phyloP scores from a whole-genome alignment of 2,888 invertebrate species.

The Zeuzera pyrina region DNA sequence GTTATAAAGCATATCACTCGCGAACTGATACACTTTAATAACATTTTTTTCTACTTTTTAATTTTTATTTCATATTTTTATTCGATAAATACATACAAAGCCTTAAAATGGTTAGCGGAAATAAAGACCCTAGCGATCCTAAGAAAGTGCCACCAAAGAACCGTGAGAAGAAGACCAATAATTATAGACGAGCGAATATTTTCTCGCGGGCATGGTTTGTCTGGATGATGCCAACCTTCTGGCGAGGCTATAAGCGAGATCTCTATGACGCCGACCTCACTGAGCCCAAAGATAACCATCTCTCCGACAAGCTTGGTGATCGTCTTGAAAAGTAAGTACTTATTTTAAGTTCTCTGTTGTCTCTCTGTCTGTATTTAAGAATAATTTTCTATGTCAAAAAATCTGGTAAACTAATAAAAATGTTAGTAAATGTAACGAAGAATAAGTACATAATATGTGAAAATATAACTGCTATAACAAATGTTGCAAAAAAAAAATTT shows the following conservation, averaged over 20 bases:
- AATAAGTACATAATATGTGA: too few species aligned
- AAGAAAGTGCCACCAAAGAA: slow-evolving; percentile 60
- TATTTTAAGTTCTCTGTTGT: slow-evolving; percentile 1
- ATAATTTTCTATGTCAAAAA: background rate
- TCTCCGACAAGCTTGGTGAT: slow-evolving; percentile 75
- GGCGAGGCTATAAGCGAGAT: slow-evolving; percentile 75
- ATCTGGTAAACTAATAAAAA: too few species aligned
- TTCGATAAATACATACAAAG: too few species aligned
- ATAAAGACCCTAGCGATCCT: slow-evolving; percentile 51
- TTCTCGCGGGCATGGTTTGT: slow-evolving; percentile 61
- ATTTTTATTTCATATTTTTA: too few species aligned
- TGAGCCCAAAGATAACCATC: slow-evolving; percentile 77
- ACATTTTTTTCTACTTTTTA: slow-evolving; percentile 13
- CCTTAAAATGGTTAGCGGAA: slow-evolving; percentile 67
- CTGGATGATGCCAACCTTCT: slow-evolving; percentile 71
- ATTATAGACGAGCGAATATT: slow-evolving; percentile 54
- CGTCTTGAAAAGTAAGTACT: slow-evolving; percentile 72
- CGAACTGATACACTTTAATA: slow-evolving; percentile 17
- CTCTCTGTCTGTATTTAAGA: background rate
- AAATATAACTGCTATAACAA: too few species aligned
- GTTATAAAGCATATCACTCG: slow-evolving; percentile 19
- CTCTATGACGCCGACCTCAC: slow-evolving; percentile 80
- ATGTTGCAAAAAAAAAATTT: too few species aligned
- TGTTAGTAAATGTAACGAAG: too few species aligned
- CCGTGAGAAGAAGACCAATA: slow-evolving; percentile 62